A percentile compares a stretch with the other conserved stretches of the same genome.
These are phyloP conservation scores for Crepidodera aurea DNA, from an alignment of 2,888 invertebrate species.

Conservation along the genomic window DNA sequence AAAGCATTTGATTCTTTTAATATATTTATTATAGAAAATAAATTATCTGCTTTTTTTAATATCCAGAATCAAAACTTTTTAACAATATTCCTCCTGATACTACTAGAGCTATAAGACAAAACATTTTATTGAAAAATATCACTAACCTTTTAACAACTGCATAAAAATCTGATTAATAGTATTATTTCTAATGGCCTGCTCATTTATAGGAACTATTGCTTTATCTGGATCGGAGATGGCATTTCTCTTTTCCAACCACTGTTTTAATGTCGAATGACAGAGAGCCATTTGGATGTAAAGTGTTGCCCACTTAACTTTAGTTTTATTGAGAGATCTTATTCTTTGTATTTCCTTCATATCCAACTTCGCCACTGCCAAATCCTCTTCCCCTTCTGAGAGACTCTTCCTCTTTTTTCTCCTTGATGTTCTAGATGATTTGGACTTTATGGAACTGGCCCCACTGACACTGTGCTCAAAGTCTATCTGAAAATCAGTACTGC, in stretches of 20 bases:
- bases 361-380: constrained; percentile 51
- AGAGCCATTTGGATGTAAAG: constrained; percentile 86
- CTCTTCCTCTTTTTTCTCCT: constrained; percentile 50
- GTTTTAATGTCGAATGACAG: constrained; percentile 77
- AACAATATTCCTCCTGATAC: too few relatives aligned
- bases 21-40: too few relatives aligned
- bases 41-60: too few relatives aligned
- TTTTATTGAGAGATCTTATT: constrained; percentile 34
- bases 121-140: too few relatives aligned
- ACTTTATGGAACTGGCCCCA: constrained; percentile 35
- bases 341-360: constrained; percentile 51
- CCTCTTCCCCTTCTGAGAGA: constrained; percentile 55
- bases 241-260: constrained; percentile 77
- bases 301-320: constrained; percentile 69
- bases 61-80: too few relatives aligned
- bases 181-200: constrained; percentile 56
- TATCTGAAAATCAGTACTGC: constrained; percentile 55
- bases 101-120: too few relatives aligned
- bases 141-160: constrained; percentile 68
- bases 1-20: too few relatives aligned
- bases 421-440: background rate
- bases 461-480: constrained; percentile 49
- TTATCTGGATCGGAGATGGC: constrained; percentile 42
- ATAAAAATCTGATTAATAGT: constrained; percentile 70
- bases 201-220: constrained; percentile 49